Conservation (phyloP, 2,797 vertebrate species). For the Xiphophorus birchmanni region DNA sequence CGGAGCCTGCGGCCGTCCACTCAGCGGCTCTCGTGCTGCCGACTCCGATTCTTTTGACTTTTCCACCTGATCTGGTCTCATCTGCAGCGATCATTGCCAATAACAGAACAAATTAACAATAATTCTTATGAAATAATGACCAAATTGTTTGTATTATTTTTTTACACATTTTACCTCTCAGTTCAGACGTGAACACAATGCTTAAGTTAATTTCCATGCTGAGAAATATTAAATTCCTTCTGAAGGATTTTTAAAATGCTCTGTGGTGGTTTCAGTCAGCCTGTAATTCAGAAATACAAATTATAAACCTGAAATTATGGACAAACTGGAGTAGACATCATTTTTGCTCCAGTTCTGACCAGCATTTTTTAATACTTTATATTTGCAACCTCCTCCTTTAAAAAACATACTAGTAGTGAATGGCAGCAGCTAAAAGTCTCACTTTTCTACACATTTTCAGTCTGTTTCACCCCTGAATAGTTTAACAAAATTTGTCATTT, state of each 20-base stretch:
- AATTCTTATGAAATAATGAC: neutral
- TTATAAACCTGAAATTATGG: neutral
- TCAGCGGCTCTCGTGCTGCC: slow-evolving; percentile 43
- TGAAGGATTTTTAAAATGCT: neutral
- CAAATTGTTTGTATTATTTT: neutral
- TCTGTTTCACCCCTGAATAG: neutral
- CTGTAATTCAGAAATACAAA: neutral
- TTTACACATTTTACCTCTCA: neutral
- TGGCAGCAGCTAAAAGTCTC: neutral
- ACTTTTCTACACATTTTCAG: neutral
- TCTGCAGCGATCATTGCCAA: neutral
- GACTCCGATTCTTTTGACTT: slow-evolving; percentile 24
- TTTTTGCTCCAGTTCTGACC: neutral
- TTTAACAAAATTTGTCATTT: neutral
- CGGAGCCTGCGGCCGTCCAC: slow-evolving; percentile 55
- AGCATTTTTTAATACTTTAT: neutral
- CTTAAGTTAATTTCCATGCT: neutral
- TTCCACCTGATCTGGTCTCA: slow-evolving; percentile 15
- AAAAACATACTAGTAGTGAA: neutral
- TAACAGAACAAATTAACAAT: neutral
- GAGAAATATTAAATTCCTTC: neutral
- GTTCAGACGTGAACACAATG: neutral
- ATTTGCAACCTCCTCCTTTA: neutral
- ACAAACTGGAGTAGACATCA: neutral
- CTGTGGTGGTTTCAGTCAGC: neutral